phyloP scores from a whole-genome alignment of 2,113 vertebrate species.

The Epinephelus cyanopodus region DNA sequence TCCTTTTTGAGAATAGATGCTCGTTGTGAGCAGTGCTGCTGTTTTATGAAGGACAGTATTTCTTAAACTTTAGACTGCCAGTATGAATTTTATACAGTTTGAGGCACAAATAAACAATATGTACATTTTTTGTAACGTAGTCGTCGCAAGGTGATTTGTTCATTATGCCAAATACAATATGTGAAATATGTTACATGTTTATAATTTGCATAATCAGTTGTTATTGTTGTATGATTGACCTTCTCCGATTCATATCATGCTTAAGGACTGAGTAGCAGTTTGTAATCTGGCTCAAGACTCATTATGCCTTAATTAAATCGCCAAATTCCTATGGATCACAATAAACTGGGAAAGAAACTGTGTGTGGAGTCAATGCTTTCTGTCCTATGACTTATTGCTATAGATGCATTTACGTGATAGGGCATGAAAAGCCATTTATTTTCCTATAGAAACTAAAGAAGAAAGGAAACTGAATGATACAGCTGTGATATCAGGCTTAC shows the following conservation, averaged over 20 bases:
- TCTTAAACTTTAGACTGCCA: constrained; percentile 47
- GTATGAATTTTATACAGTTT: constrained; percentile 41
- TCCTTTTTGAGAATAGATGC: constrained; percentile 31
- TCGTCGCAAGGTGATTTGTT: constrained; percentile 42
- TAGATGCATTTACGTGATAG: not conserved
- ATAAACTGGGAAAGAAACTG: constrained; percentile 61
- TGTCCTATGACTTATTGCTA: not conserved
- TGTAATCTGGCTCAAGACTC: constrained; percentile 41
- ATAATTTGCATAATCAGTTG: constrained; percentile 63
- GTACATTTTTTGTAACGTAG: constrained; percentile 53
- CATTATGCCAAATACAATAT: constrained; percentile 56
- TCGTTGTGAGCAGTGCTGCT: constrained; percentile 62
- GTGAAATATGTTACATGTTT: constrained; percentile 52
- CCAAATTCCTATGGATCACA: constrained; percentile 44
- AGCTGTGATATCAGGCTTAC: not conserved
- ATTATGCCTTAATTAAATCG: constrained; percentile 39
- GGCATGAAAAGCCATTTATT: not conserved
- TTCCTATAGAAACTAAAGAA: not conserved
- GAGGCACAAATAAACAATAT: constrained; percentile 44
- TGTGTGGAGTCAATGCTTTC: constrained; percentile 32
- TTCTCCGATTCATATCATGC: constrained; percentile 28
- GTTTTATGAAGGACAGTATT: constrained; percentile 56
- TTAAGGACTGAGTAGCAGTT: constrained; percentile 37
- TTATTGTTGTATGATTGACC: constrained; percentile 41
- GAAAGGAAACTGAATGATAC: not conserved